Base-by-base conservation (phyloP, 2,113 vertebrate genomes). In the Coptodon rendalli region DNA sequence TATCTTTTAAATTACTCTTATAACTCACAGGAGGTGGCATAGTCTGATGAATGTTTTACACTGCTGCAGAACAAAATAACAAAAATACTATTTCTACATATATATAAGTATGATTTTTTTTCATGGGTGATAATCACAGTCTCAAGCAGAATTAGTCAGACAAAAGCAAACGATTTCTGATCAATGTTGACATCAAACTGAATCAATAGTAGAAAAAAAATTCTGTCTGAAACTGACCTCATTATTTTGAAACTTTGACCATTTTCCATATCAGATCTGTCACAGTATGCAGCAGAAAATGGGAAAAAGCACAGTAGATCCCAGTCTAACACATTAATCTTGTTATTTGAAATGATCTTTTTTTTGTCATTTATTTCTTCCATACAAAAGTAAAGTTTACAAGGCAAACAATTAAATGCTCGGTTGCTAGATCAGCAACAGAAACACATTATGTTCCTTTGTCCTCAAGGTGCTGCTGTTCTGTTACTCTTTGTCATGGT, bases 311-410 rank as follows among this genome's bases (percentile, higher is more conserved):
- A 29, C 16, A 31, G 6, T 50, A 76, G 43, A 12, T 12, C 14
- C 14, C 43, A 16, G 22, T 76, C 14, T 50, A 31, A 76, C 22
- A 50, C 43, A 76, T 76, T 76, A 11, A 76, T 50, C 27, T 12
- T 76, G 0, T 50, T 31, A 11, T 31, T 76, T 71, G n/a, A 71
- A 24, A 29, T 76, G 0, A 17, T 76, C 38, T 24, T 9, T 43
- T 19, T 43, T 29, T 76, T 17, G 13, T 48, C 5, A 29, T 76
- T 27, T 76, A 48, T 29, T 16, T 76, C 40, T 71, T 68, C 11
- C 34, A 13, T 6, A 48, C 22, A 29, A 76, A 76, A 38, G 31
- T 36, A 48, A 76, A 11, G 40, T 76, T 76, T 27, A 76, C 13
- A 0, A 76, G 14, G 0, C 14, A 73, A 73, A 48, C 14, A 73